A percentile compares a stretch with the other conserved stretches of the same genome.
Conservation (phyloP, 1,140 invertebrate species). For the Fopius arisanus region DNA sequence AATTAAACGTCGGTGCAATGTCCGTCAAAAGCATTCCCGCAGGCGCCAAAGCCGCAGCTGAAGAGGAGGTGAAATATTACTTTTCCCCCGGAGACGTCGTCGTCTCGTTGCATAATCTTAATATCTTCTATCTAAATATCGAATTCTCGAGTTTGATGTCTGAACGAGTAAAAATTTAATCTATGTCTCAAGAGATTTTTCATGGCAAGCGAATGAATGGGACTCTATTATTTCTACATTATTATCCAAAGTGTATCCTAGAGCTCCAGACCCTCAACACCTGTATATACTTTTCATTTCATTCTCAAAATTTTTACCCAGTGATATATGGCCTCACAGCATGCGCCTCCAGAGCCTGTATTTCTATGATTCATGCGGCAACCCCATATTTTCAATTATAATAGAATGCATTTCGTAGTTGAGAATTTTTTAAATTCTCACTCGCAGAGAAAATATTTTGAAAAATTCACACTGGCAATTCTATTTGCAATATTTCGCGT, state of each 20-base stretch:
- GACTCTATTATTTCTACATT: neutral
- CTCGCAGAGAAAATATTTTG: too few species aligned
- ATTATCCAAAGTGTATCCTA: neutral
- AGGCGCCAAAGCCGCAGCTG: neutral
- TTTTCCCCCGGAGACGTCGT: neutral
- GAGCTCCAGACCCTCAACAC: neutral
- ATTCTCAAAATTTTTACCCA: neutral
- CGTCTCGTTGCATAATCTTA: neutral
- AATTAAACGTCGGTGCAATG: constrained; percentile 6
- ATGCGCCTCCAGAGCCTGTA: neutral
- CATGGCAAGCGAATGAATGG: neutral
- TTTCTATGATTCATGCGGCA: neutral
- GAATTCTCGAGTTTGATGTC: neutral
- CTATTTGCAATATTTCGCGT: too few species aligned
- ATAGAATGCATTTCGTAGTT: neutral
- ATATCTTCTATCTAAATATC: neutral
- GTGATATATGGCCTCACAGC: neutral
- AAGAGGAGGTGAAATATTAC: constrained; percentile 7
- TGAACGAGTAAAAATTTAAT: neutral
- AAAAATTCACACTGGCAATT: too few species aligned
- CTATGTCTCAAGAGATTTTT: neutral
- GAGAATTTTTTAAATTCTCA: too few species aligned
- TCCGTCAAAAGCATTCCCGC: constrained; percentile 3
- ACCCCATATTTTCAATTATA: neutral
- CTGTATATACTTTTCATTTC: neutral